Conservation (phyloP, 2,113 vertebrate species). For the Eurypyga helias region DNA sequence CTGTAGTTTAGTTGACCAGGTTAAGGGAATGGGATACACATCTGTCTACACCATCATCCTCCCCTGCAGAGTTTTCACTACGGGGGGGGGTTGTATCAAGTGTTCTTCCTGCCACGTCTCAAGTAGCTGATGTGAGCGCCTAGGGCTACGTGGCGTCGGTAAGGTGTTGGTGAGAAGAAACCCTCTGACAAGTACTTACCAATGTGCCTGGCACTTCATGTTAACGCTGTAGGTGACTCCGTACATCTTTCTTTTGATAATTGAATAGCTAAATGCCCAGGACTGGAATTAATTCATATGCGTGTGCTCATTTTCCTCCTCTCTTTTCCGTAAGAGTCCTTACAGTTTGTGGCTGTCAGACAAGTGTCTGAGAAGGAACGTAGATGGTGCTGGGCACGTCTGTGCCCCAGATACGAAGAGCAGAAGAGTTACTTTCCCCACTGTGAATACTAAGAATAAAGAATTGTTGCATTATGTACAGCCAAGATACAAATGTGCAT, state of each 20-base stretch:
- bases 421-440: background rate
- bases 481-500: background rate
- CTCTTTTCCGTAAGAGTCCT: background rate
- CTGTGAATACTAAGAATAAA: background rate
- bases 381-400: background rate
- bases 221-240: background rate
- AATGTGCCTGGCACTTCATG: accelerated
- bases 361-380: background rate
- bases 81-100: background rate
- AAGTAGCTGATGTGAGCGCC: background rate
- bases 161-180: background rate
- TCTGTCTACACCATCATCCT: background rate
- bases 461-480: background rate
- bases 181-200: background rate
- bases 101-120: background rate
- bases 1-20: background rate
- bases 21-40: background rate
- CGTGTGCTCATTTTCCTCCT: background rate
- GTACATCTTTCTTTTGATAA: background rate
- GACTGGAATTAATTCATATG: background rate
- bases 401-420: background rate
- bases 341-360: background rate
- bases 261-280: background rate
- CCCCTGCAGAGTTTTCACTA: background rate
- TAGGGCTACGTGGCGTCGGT: accelerated